phyloP scores from a whole-genome alignment of 2,113 vertebrate species.

The Dasyurus viverrinus region DNA sequence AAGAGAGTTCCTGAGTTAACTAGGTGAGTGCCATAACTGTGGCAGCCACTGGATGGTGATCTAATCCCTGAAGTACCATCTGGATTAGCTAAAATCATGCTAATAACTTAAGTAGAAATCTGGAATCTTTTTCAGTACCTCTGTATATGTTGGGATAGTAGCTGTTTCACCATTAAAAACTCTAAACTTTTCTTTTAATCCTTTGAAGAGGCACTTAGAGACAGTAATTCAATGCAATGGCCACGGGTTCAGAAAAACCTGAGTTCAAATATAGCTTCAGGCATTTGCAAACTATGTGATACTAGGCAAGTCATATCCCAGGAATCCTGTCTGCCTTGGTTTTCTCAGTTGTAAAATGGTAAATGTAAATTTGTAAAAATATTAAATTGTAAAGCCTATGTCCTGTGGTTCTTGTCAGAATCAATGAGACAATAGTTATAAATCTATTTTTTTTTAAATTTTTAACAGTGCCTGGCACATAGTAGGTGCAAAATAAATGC shows the following conservation, averaged over 20 bases:
- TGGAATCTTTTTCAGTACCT: not conserved
- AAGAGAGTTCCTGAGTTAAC: not conserved
- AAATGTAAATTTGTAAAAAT: no score
- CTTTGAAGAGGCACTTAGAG: not conserved
- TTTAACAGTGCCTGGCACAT: no score
- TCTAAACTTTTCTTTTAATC: not conserved
- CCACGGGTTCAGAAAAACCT: not conserved
- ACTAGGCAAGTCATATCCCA: not conserved
- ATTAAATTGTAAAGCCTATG: no score
- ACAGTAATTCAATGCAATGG: not conserved
- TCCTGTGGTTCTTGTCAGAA: no score
- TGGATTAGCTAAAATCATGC: not conserved
- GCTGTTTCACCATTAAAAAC: not conserved
- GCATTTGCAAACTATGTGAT: not conserved
- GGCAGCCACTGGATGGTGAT: not conserved
- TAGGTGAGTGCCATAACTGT: not conserved
- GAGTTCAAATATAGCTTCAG: not conserved
- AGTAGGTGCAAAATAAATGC: no score
- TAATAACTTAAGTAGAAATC: not conserved
- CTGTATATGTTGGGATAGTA: not conserved
- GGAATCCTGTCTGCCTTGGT: not conserved
- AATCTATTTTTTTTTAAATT: no score
- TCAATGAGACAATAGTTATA: no score
- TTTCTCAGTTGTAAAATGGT: not conserved
- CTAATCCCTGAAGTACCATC: not conserved